These are phyloP conservation scores for Pyrgilauda ruficollis DNA, from an alignment of 2,113 vertebrate genomes.

Conservation along the genomic window DNA sequence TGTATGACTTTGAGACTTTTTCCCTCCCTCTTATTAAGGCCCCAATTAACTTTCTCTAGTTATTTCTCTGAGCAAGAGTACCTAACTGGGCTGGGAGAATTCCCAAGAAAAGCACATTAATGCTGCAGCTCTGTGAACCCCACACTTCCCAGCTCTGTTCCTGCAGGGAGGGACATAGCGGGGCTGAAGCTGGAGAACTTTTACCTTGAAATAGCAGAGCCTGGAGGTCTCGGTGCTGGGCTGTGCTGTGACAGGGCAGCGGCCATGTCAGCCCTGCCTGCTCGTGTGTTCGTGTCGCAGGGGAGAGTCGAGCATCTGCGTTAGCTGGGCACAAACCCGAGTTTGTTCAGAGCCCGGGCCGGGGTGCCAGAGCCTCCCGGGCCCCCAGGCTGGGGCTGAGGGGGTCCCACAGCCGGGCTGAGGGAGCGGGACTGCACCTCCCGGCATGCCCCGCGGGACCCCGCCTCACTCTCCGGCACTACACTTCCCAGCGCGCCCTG, in stretches of 20 bases:
- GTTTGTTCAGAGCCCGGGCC: neutral
- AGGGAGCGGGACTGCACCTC: neutral
- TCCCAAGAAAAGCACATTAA: neutral
- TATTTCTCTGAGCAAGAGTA: neutral
- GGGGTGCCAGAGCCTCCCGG: neutral
- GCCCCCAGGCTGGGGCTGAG: neutral
- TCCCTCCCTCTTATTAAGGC: no score
- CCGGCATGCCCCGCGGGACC: neutral
- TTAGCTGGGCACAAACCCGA: neutral
- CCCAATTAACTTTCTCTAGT: neutral
- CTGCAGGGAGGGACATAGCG: accelerated
- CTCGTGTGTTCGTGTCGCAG: accelerated
- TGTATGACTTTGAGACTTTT: neutral
- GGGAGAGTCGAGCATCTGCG: no score
- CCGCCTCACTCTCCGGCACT: neutral
- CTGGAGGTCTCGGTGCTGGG: neutral
- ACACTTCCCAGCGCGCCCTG: neutral
- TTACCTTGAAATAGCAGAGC: neutral
- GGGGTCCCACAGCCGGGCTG: neutral
- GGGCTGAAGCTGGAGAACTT: neutral
- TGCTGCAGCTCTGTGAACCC: no score
- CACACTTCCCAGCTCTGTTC: accelerated
- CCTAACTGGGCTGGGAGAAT: neutral
- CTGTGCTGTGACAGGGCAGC: neutral
- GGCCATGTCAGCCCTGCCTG: neutral